Evolutionary conservation across 2,888 invertebrate genomes (phyloP), one percentile per base, ranked within the genome.

Genomic region (Bedellia somnulentella): DNA sequence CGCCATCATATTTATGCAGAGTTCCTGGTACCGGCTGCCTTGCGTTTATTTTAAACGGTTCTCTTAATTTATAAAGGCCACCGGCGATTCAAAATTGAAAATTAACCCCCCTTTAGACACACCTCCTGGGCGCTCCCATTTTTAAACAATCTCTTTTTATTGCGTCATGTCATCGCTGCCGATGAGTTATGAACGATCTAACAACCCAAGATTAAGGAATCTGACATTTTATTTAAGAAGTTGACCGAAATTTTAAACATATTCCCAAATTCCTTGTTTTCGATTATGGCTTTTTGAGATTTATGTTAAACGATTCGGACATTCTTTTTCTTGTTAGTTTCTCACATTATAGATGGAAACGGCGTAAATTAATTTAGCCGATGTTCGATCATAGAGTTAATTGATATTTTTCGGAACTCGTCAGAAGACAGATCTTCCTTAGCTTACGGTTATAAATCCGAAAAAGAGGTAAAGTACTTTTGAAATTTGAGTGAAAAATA

Each of bases 161-260:
- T 56, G 49, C 43, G 46, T 54, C 67, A 47, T 63, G 71, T 75
- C 73, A 70, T 68, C 73, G 68, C 68, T 47, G 56, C 44, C 58
- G 48, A 61, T 75, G 63, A 75, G 60, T 64, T 64, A 73, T 62
- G 51, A 50, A 51, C 51, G 47, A 54, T 61, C 57, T 62, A 66
- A 61, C 61, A 64, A 61, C 66, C 68, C 58, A 66, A 63, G 66
- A 73, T 75, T 73, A 70, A 49, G 43, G 22, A 46, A 45, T 48
- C 66, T 68, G 71, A 70, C 67, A 62, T 71, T 70, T 70, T 62
- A 62, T 66, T 67, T 56, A 52, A 52, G 51, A 50, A 57, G 62
- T 62, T 58, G 59, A 49, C 49, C 49, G 43, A 70, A 70, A 70
- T 66, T 68, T 58, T 64, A 64, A 61, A 57, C 56, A 60, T 63